A percentile compares a stretch with the other conserved stretches of the same genome.
Evolutionary conservation across 2,797 vertebrate species (phyloP).

Genomic region (Hoplostethus mediterraneus): DNA sequence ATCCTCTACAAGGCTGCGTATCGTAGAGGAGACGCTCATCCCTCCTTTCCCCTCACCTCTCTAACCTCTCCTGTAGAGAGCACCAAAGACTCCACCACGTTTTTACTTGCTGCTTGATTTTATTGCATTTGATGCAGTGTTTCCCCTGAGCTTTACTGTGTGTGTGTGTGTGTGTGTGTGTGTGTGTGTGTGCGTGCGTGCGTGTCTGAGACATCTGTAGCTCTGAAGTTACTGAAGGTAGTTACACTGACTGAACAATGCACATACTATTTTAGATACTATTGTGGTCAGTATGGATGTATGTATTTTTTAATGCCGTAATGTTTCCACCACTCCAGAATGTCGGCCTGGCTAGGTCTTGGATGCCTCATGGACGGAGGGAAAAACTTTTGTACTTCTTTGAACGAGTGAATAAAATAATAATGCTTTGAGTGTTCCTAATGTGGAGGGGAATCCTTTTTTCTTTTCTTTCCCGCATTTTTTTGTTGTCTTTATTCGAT

Average conservation of each 20-base stretch:
- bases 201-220: background rate
- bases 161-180: conserved; percentile 1
- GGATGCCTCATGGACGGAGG: conserved; percentile 5
- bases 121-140: conserved; percentile 10
- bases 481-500: background rate
- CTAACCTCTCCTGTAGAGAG: conserved; percentile 3
- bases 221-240: conserved; percentile 24
- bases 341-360: background rate
- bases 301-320: background rate
- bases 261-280: background rate
- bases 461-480: background rate
- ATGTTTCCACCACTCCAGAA: conserved; percentile 12
- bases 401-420: conserved; percentile 62
- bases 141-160: background rate
- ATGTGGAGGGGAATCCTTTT: conserved; percentile 22
- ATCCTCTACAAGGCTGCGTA: background rate
- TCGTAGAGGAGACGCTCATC: background rate
- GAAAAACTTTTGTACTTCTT: conserved; percentile 66
- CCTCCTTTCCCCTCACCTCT: conserved; percentile 2
- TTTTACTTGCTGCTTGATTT: conserved; percentile 10
- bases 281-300: background rate
- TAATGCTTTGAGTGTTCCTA: conserved; percentile 54
- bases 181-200: conserved; percentile 10
- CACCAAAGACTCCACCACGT: background rate
- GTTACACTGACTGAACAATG: conserved; percentile 37